These are phyloP conservation scores for Leptatherina wallacei DNA, from an alignment of 2,797 vertebrate species.

Conservation along the genomic window DNA sequence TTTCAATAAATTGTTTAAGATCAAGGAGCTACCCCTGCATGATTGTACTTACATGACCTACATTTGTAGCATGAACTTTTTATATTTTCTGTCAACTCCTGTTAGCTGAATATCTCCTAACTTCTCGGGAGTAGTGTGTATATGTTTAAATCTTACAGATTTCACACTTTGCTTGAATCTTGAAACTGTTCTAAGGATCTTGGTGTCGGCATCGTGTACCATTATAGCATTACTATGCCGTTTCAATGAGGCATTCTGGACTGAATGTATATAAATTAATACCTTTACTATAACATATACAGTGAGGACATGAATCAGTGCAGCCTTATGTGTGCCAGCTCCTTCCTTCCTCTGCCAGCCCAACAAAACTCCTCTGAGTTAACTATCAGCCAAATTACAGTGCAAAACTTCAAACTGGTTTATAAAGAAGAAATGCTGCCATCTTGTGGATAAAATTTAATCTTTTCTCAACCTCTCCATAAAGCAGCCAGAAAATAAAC, in stretches of 20 bases:
- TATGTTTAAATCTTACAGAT: no score
- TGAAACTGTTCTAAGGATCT: not conserved
- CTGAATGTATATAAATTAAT: slow-evolving; percentile 16
- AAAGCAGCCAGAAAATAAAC: not conserved
- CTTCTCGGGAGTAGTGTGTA: no score
- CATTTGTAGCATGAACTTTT: no score
- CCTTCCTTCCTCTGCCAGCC: slow-evolving; percentile 52
- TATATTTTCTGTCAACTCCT: no score
- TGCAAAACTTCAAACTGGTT: slow-evolving; percentile 1
- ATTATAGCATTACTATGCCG: not conserved
- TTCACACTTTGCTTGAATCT: not conserved
- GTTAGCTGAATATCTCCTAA: no score
- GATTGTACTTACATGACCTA: no score
- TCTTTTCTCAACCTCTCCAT: no score
- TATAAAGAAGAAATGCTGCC: slow-evolving; percentile 70
- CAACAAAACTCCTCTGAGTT: slow-evolving; percentile 19
- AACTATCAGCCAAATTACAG: slow-evolving; percentile 72
- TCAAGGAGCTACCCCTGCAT: no score
- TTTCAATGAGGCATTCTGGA: not conserved
- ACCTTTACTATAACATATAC: slow-evolving; percentile 13
- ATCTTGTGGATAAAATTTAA: slow-evolving; percentile 67
- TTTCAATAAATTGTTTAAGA: no score
- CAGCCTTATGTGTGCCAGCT: slow-evolving; percentile 45
- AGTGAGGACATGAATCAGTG: slow-evolving; percentile 49
- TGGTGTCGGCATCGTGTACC: no score